Percentiles rank a stretch among this genome's conserved stretches.
phyloP scores from a whole-genome alignment of 2,888 invertebrate genomes.

The Ophonus ardosiacus region DNA sequence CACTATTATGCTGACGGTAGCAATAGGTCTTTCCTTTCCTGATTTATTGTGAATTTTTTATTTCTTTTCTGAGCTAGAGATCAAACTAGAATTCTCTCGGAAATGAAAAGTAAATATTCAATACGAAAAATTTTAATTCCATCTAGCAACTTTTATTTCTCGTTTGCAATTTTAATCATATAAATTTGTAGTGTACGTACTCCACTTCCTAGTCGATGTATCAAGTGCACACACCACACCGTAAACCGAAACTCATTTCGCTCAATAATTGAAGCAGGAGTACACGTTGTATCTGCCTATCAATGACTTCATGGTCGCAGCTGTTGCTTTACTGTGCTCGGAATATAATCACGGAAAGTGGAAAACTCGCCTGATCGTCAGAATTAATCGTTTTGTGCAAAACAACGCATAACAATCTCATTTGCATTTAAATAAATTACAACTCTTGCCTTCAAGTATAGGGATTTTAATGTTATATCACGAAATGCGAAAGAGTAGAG shows the following conservation, averaged over 20 bases:
- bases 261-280: conserved; percentile 6
- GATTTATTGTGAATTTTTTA: not conserved
- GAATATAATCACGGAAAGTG: conserved; percentile 18
- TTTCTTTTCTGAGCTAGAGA: not conserved
- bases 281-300: conserved; percentile 20
- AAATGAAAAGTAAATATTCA: not conserved
- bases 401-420: not conserved
- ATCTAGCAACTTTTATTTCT: not conserved
- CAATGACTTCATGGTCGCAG: conserved; percentile 15
- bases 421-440: conserved; percentile 32
- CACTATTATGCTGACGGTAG: too few relatives aligned
- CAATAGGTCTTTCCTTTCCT: not conserved
- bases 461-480: not conserved
- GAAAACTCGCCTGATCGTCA: conserved; percentile 19
- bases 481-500: too few relatives aligned
- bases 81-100: not conserved
- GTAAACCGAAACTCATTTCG: conserved; percentile 20
- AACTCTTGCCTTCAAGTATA: not conserved
- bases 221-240: not conserved
- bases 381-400: conserved; percentile 26
- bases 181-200: not conserved
- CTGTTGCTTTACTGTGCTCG: conserved; percentile 8
- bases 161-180: not conserved
- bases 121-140: not conserved
- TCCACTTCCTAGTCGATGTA: not conserved